A percentile compares a stretch with the other conserved stretches of the same genome.
Evolutionary conservation across 2,113 vertebrate species (phyloP).

Genomic region (Procavia capensis): DNA sequence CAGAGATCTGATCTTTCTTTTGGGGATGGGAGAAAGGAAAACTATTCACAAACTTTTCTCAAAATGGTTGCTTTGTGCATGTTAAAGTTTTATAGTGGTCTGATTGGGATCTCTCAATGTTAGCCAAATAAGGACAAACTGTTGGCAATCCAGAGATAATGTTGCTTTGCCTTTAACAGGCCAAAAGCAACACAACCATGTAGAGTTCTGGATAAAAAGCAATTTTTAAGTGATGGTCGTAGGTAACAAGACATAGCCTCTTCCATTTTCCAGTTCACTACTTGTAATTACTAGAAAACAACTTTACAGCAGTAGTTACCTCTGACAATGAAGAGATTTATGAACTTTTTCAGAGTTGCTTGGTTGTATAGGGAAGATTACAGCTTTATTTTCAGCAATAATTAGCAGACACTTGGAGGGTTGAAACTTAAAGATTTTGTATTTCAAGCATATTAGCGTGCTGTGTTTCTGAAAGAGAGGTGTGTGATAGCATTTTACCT

Average conservation of each 20-base stretch:
- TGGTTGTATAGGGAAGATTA: neutral
- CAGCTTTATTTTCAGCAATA: conserved; percentile 46
- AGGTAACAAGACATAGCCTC: conserved; percentile 43
- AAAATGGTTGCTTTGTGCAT: conserved; percentile 91
- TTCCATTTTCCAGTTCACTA: conserved; percentile 43
- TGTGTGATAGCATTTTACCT: conserved; percentile 63
- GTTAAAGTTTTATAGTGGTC: conserved; percentile 90
- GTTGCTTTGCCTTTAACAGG: conserved; percentile 87
- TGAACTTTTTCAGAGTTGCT: neutral
- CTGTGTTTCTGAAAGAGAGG: conserved; percentile 43
- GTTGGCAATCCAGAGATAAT: conserved; percentile 90
- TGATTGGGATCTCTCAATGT: conserved; percentile 91
- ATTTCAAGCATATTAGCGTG: conserved; percentile 46
- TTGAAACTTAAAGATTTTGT: conserved; percentile 39
- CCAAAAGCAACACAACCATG: conserved; percentile 77
- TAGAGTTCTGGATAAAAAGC: conserved; percentile 69
- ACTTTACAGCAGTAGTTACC: neutral
- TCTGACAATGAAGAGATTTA: conserved; percentile 3
- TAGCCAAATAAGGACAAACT: conserved; percentile 93
- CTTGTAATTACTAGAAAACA: conserved; percentile 55
- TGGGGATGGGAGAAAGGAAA: conserved; percentile 62
- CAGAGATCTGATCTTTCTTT: conserved; percentile 68
- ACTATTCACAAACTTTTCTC: conserved; percentile 83
- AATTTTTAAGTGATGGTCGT: conserved; percentile 49
- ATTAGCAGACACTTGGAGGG: conserved; percentile 25